Evolutionary conservation across 1,140 invertebrate genomes (phyloP).

Genomic region (Drosophila ironensis): DNA sequence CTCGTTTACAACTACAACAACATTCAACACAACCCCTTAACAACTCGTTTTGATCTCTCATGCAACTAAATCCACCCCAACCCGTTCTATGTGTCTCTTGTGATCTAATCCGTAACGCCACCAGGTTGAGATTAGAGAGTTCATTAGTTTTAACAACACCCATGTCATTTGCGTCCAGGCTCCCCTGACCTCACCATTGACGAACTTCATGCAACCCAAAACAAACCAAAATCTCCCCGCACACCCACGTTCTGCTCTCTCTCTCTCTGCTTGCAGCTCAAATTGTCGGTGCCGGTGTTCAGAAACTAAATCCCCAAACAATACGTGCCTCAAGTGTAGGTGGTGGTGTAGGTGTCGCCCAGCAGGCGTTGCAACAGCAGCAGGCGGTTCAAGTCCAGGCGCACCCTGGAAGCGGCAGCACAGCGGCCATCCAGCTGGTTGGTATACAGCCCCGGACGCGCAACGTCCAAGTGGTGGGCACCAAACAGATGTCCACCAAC

Average conservation of each 20-base stretch:
- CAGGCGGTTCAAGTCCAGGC: constrained; percentile 71
- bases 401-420: constrained; percentile 18
- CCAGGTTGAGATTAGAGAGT: constrained; percentile 55
- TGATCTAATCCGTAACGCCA: constrained; percentile 52
- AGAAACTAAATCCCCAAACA: constrained; percentile 85
- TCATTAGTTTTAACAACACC: constrained; percentile 20
- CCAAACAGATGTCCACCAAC: constrained; percentile 81
- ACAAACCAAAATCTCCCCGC: constrained; percentile 72
- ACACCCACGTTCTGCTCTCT: constrained; percentile 74
- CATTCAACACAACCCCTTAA: constrained; percentile 58
- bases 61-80: constrained; percentile 46
- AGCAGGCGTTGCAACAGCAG: constrained; percentile 37
- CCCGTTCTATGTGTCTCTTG: constrained; percentile 34
- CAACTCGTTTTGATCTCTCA: constrained; percentile 65
- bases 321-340: constrained; percentile 82
- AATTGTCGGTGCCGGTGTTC: constrained; percentile 85
- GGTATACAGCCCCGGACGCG: constrained; percentile 84
- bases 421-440: constrained; percentile 84
- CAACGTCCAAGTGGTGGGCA: constrained; percentile 83
- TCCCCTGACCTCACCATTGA: constrained; percentile 5
- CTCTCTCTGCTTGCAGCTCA: constrained; percentile 84
- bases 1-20: constrained; percentile 56
- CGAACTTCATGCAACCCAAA: constrained; percentile 66
- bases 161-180: constrained; percentile 5
- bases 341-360: constrained; percentile 68